Evolutionary conservation across 2,888 invertebrate species (phyloP).

Genomic region (Drosophila algonquin): DNA sequence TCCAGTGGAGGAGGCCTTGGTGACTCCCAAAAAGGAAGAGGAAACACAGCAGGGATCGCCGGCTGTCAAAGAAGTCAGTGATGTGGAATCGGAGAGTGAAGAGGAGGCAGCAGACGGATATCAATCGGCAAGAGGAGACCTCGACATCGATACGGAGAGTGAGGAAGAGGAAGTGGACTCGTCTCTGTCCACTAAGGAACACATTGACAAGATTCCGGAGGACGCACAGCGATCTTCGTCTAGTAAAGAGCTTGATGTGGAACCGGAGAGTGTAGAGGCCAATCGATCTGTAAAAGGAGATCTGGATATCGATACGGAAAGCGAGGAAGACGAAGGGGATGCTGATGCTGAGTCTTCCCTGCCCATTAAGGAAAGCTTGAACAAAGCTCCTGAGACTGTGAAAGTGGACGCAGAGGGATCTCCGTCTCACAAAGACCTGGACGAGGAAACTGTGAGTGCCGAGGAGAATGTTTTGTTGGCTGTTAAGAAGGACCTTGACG

Average conservation of each 20-base stretch:
- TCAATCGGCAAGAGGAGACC: constrained; percentile 13
- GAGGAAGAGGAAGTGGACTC: constrained; percentile 10
- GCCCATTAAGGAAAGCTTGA: constrained; percentile 6
- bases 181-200: constrained; percentile 20
- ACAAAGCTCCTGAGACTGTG: neutral
- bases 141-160: constrained; percentile 16
- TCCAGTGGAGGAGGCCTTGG: neutral
- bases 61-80: neutral
- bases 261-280: constrained; percentile 1
- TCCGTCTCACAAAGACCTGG: neutral
- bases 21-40: neutral
- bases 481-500: constrained; percentile 17
- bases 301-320: constrained; percentile 17
- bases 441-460: constrained; percentile 1
- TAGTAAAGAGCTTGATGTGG: constrained; percentile 1
- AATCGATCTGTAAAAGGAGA: constrained; percentile 10
- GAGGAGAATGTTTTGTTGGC: neutral
- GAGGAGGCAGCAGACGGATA: neutral
- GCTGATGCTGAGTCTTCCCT: neutral
- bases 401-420: neutral
- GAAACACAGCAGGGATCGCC: neutral
- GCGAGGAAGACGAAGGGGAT: constrained; percentile 1
- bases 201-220: neutral
- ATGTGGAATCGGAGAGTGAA: constrained; percentile 3
- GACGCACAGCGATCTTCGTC: neutral